Evolutionary conservation across 2,797 vertebrate genomes (phyloP), one percentile per base, ranked within the genome.

Genomic region (Rhadinocentrus ornatus): DNA sequence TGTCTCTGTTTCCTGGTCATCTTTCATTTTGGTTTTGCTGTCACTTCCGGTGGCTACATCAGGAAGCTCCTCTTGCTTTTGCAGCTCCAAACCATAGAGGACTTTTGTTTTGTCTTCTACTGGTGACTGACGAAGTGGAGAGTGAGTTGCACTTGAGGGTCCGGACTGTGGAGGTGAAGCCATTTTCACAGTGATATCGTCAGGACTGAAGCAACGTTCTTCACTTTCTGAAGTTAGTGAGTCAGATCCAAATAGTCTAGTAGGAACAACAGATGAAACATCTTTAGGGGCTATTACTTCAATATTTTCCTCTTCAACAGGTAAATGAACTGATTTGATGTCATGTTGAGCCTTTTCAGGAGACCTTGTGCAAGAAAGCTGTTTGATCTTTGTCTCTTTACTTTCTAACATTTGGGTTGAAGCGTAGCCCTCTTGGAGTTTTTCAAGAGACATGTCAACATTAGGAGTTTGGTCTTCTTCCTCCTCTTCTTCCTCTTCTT

Each of bases 181-280:
- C 96, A 99, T 96, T 92, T 98, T 99, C 66, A 99, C 95, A 8
- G 98, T 99, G 88, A 97, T 96, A 6, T 99, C 97, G 20, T 99
- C 97, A 0, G 98, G 97, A 84, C 97, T 99, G 81, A 94, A 92
- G 90, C 97, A 99, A 55, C 97, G 94, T 15, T 98, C 98, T 61
- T 99, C 97, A 1, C 89, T 92, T 69, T 99, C 97, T 60, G 93
- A 95, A 46, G 92, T 92, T 57, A 90, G 69, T 0, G 95, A 91
- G 69, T 97, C 96, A 52, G 90, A 89, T 73, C 92, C 86, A 29
- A 91, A 87, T 57, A 86, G 81, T 88, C 91, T 86, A 13, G 83
- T 79, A 46, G 92, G 83, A 50, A 88, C 84, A 20, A 86, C 91
- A 11, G 83, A 80, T 13, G 60, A 85, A 60, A 86, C 64, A 31